These are phyloP conservation scores for Phylloscopus collybita DNA, from an alignment of 2,797 vertebrate species.

Conservation along the genomic window DNA sequence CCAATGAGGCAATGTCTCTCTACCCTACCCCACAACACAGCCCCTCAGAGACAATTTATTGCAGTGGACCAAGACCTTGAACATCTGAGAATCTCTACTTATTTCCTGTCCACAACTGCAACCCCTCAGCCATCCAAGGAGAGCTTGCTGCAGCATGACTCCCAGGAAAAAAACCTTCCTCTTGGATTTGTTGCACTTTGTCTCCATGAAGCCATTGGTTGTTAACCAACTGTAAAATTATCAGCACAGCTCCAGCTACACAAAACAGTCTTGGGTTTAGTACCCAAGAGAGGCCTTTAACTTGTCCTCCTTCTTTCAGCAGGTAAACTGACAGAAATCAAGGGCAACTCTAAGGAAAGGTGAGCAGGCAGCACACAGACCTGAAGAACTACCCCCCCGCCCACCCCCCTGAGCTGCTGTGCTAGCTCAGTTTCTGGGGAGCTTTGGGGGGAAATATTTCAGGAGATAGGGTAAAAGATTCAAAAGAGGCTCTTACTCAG, in stretches of 20 bases:
- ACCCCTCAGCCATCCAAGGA: neutral
- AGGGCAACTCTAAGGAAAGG: neutral
- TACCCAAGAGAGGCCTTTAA: neutral
- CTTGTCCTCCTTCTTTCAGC: neutral
- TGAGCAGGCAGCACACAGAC: neutral
- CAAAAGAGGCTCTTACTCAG: no score
- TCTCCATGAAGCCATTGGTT: neutral
- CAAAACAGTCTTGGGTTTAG: neutral
- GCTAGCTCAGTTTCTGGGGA: no score
- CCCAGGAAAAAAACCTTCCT: neutral
- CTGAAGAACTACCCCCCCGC: no score
- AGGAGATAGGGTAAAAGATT: no score
- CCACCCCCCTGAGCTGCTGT: no score
- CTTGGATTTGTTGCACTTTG: neutral
- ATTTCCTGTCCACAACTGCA: neutral
- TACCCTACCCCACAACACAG: neutral
- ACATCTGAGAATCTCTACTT: neutral
- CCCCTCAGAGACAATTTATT: neutral
- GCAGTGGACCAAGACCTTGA: neutral
- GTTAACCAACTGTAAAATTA: neutral
- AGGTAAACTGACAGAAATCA: neutral
- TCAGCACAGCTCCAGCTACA: neutral
- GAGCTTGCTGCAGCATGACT: neutral
- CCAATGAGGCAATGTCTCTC: neutral
- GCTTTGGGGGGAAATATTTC: no score